Evolutionary conservation across 35 echinoderm and acorn worm genomes (phyloP).

Genomic region (Heliocidaris erythrogramma): DNA sequence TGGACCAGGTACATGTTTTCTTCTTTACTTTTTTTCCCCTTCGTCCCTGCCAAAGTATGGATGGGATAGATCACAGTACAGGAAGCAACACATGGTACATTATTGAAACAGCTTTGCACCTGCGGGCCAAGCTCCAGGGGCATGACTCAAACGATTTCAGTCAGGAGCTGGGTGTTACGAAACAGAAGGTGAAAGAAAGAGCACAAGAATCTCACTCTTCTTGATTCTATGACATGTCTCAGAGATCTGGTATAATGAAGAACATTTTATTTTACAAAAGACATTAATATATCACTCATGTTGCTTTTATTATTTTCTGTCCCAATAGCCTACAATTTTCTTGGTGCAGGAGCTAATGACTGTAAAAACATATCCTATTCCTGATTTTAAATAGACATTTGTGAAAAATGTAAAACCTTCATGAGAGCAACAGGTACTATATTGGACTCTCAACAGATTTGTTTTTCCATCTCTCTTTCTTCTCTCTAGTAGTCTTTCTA

Average conservation of each 20-base stretch:
- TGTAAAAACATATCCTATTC: neutral
- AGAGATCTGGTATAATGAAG: neutral
- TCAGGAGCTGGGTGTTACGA: neutral
- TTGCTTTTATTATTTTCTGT: too few relatives aligned
- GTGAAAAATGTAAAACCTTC: neutral
- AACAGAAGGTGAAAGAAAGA: neutral
- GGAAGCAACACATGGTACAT: slow-evolving; percentile 15
- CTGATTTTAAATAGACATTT: neutral
- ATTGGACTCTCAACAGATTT: neutral
- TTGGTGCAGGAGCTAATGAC: too few relatives aligned
- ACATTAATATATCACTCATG: neutral
- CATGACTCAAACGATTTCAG: neutral
- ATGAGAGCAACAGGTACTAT: neutral
- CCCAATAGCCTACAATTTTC: too few relatives aligned
- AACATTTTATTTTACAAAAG: neutral
- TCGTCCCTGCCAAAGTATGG: neutral
- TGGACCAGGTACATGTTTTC: neutral
- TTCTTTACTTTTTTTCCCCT: neutral
- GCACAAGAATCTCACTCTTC: neutral
- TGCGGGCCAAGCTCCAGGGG: neutral
- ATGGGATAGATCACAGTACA: neutral
- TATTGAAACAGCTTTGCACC: slow-evolving; percentile 11
- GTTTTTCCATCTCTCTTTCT: neutral
- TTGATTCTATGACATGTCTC: neutral
- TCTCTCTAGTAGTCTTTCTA: neutral